Evolutionary conservation across 2,888 invertebrate species (phyloP), one percentile per base, ranked within the genome.

Genomic region (Ophion costatus): DNA sequence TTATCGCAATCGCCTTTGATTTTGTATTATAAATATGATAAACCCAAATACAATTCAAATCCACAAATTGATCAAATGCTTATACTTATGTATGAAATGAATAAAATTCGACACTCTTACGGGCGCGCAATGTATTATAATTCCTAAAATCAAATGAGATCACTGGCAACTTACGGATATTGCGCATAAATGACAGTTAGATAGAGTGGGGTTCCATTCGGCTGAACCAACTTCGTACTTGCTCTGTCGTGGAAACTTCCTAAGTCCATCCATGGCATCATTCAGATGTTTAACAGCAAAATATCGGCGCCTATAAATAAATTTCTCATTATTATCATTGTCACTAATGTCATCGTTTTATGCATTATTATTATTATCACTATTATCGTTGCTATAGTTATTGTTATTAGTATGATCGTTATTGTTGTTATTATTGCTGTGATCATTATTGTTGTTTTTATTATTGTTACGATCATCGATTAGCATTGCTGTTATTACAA

Each of bases 211-310:
- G 92, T 98, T 98, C 97, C 98, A 98, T 94, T 98, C 98, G 0
- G 98, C 98, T 17, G 97, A 97, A 5, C 97, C 97, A 0, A 98
- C 98, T 93, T 98, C 98, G 94, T 98, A 98, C 94, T 98, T 98
- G 92, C 98, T 98, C 91, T 98, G 97, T 24, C 98, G 95, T 42
- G 97, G 96, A 91, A 97, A 97, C 90, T 97, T 97, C 87, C 96
- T 96, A 11, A 98, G 94, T 1, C 95, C 95, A 89, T 96, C 96
- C 11, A 95, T 95, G 0, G 96, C 95, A 75, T 96, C 95, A 86
- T 97, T 96, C 70, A 98, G 94, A 89, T 96, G 96, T 89, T 98
- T 96, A 74, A 98, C 95, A 2, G 98, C 98, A 81, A 98, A 95
- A 94, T 97, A 97, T 89, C 97, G 94, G 59, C 96, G 95, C 9